phyloP scores from a whole-genome alignment of 1,140 invertebrate species.

The Pseudomyrmex gracilis region DNA sequence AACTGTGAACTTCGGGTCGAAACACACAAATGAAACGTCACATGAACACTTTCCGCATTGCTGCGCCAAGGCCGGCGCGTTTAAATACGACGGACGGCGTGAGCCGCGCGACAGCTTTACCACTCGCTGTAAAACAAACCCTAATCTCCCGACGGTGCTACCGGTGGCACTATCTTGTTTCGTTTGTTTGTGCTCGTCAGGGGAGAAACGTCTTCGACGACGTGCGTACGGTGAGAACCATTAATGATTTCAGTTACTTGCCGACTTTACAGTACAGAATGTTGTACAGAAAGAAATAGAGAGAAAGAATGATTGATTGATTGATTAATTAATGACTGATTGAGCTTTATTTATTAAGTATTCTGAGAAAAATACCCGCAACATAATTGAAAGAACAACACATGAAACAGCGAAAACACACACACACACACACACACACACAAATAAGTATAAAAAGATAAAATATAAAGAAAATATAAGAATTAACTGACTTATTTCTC shows the following conservation, averaged over 20 bases:
- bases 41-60: conserved; percentile 48
- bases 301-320: not conserved
- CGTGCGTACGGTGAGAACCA: conserved; percentile 43
- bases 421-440: too few relatives aligned
- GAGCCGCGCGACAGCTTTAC: conserved; percentile 83
- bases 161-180: conserved; percentile 80
- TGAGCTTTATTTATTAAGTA: too few relatives aligned
- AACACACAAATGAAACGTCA: conserved; percentile 43
- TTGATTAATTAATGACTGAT: not conserved
- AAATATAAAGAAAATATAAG: too few relatives aligned
- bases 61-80: conserved; percentile 66
- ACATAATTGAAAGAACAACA: too few relatives aligned
- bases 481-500: too few relatives aligned
- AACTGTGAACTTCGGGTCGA: not conserved
- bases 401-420: too few relatives aligned
- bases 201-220: conserved; percentile 52
- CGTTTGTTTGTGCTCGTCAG: conserved; percentile 75
- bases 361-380: too few relatives aligned
- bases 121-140: conserved; percentile 84
- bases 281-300: not conserved
- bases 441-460: too few relatives aligned
- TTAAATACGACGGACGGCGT: conserved; percentile 77
- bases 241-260: conserved; percentile 48
- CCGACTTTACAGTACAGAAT: conserved; percentile 8
- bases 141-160: conserved; percentile 84